phyloP scores from a whole-genome alignment of 2,888 invertebrate genomes.

The Saturnia japonica region DNA sequence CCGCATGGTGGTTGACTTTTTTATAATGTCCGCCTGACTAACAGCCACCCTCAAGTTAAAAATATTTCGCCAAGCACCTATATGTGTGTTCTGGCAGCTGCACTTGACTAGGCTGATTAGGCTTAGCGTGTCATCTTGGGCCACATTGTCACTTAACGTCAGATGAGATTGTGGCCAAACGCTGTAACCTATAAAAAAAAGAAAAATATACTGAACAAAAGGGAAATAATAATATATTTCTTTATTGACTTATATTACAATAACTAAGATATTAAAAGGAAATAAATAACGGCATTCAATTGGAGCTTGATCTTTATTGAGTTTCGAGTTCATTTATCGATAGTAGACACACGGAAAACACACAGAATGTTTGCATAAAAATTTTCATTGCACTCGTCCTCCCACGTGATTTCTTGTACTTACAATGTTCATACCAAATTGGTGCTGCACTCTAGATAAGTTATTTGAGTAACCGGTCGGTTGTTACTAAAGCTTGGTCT shows the following conservation, averaged over 20 bases:
- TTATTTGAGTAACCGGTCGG: not conserved
- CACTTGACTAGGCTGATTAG: too few relatives aligned
- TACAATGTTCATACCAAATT: slow-evolving; percentile 11
- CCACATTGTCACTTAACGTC: too few relatives aligned
- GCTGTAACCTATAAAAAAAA: too few relatives aligned
- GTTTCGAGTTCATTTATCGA: slow-evolving; percentile 7
- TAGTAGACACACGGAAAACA: slow-evolving; percentile 19
- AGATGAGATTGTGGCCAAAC: too few relatives aligned
- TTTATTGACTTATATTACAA: not conserved
- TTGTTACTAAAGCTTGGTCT: not conserved
- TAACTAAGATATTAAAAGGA: not conserved
- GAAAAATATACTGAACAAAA: not conserved
- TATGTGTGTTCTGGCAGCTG: too few relatives aligned
- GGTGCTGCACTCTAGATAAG: slow-evolving; percentile 1
- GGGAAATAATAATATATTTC: not conserved
- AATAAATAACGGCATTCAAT: not conserved
- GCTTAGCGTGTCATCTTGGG: too few relatives aligned
- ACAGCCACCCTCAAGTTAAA: too few relatives aligned
- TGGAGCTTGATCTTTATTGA: not conserved
- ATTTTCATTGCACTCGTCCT: slow-evolving; percentile 62
- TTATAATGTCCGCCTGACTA: too few relatives aligned
- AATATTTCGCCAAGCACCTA: too few relatives aligned
- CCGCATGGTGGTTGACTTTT: too few relatives aligned
- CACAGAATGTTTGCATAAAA: slow-evolving; percentile 56
- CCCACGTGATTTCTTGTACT: slow-evolving; percentile 49